Conservation (phyloP, 1,140 invertebrate species). For the Aporrectodea caliginosa region DNA sequence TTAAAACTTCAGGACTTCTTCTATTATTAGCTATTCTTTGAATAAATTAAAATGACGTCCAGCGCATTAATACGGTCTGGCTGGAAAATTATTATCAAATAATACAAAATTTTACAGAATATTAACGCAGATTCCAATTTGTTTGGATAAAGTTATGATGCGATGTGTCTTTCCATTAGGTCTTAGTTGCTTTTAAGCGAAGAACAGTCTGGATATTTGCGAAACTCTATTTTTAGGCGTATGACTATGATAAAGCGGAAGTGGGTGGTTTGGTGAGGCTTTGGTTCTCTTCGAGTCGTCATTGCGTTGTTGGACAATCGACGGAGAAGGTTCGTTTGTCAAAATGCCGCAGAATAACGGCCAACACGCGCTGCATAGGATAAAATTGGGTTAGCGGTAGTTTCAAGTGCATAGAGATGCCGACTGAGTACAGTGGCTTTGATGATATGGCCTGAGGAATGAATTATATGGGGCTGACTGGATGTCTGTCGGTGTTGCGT, state of each 20-base stretch:
- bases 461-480: neutral
- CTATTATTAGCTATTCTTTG: neutral
- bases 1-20: no score
- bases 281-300: neutral
- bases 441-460: neutral
- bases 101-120: no score
- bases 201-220: neutral
- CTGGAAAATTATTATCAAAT: neutral
- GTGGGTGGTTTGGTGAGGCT: neutral
- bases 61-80: neutral
- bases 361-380: neutral
- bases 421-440: neutral
- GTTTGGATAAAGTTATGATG: neutral
- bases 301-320: neutral
- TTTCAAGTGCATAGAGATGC: neutral
- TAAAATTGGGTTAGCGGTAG: neutral
- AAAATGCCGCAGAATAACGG: neutral
- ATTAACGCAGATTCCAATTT: no score
- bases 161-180: neutral
- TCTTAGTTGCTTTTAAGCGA: neutral
- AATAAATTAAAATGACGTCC: neutral
- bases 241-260: neutral
- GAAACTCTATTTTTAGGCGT: neutral
- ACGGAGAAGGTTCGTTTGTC: neutral
- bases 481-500: neutral